phyloP scores from a whole-genome alignment of 2,113 vertebrate genomes.

The Prolemur simus region DNA sequence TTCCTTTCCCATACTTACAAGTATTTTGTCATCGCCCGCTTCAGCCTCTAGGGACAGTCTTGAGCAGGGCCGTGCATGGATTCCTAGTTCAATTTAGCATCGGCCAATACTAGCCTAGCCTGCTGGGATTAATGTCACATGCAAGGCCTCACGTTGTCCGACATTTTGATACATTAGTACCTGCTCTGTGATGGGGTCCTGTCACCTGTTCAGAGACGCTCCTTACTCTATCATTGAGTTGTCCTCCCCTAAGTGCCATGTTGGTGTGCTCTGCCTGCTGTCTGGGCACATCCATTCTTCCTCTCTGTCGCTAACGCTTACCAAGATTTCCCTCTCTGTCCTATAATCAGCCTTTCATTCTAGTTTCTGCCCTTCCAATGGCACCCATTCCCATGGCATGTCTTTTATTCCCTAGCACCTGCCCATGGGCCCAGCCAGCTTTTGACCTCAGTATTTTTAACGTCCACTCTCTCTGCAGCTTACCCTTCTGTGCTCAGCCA shows the following conservation, averaged over 20 bases:
- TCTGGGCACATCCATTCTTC: background rate
- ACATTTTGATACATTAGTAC: background rate
- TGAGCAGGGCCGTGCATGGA: background rate
- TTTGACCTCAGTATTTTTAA: background rate
- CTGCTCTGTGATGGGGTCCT: background rate
- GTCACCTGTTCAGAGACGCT: background rate
- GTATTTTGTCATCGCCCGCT: background rate
- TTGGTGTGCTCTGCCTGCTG: background rate
- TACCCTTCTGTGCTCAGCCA: background rate
- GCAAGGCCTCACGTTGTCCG: background rate
- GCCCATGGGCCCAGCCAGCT: background rate
- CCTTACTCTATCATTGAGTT: background rate
- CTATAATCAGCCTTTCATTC: background rate
- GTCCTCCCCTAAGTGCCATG: background rate
- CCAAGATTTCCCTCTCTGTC: background rate
- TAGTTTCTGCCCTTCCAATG: background rate
- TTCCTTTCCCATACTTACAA: background rate
- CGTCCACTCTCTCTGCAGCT: background rate
- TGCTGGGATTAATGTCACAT: background rate
- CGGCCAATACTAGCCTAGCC: background rate
- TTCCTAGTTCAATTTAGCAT: background rate
- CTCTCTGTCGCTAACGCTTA: background rate
- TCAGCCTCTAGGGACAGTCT: background rate
- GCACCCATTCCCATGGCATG: background rate
- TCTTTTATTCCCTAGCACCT: background rate